phyloP scores from a whole-genome alignment of 2,797 vertebrate genomes.

The Notamacropus eugenii region DNA sequence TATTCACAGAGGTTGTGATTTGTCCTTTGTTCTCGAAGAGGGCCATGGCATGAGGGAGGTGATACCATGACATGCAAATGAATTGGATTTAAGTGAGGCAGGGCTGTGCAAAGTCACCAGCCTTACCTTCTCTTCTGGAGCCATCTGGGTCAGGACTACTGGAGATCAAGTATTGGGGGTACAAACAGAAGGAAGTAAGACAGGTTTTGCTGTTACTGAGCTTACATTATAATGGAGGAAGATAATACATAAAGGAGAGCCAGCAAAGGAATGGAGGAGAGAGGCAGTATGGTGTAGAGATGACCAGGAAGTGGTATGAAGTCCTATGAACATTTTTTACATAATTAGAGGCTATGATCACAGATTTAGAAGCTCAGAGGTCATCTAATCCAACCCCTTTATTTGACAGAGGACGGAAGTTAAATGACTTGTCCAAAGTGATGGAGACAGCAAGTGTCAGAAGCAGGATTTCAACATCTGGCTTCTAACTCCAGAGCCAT shows the following conservation, averaged over 20 bases:
- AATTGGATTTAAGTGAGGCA: too few relatives aligned
- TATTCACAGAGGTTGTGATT: too few relatives aligned
- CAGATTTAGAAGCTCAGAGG: neutral
- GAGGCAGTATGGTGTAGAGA: neutral
- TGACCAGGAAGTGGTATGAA: neutral
- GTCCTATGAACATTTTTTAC: neutral
- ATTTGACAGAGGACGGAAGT: neutral
- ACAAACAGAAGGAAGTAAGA: neutral
- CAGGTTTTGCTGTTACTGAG: neutral
- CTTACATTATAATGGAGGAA: neutral
- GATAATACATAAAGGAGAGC: neutral
- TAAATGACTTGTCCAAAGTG: neutral
- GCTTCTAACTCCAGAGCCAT: too few relatives aligned
- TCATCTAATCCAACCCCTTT: neutral
- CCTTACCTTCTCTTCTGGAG: too few relatives aligned
- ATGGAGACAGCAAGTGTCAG: neutral
- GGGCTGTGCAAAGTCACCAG: too few relatives aligned
- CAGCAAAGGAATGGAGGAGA: neutral
- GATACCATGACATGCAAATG: too few relatives aligned
- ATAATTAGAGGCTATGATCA: neutral
- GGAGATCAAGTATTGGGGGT: neutral
- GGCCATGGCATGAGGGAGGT: too few relatives aligned
- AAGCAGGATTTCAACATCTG: neutral
- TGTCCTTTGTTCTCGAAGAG: too few relatives aligned
- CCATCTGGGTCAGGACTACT: too few relatives aligned